These are phyloP conservation scores for Drosophila ficusphila DNA, from an alignment of 1,140 invertebrate species.

Conservation along the genomic window DNA sequence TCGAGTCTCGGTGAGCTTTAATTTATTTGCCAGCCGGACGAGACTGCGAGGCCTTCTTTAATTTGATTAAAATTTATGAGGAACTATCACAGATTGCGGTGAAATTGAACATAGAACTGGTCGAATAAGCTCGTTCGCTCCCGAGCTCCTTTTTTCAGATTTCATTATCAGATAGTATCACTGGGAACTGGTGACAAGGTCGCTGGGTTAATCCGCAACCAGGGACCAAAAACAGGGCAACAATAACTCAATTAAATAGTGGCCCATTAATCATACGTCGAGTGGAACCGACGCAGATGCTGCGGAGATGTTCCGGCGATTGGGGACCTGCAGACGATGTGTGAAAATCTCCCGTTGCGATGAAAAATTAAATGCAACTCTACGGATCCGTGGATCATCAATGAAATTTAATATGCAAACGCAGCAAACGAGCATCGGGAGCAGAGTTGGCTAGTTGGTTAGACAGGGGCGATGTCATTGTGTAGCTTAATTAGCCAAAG, in stretches of 20 bases:
- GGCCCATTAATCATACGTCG: constrained; percentile 74
- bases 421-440: constrained; percentile 20
- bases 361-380: constrained; percentile 82
- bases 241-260: constrained; percentile 78
- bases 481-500: constrained; percentile 79
- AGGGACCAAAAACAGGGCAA: constrained; percentile 28
- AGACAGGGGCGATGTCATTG: constrained; percentile 63
- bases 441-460: not conserved
- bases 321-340: constrained; percentile 51
- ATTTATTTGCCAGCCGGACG: constrained; percentile 61
- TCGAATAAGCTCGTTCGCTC: no score
- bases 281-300: constrained; percentile 37
- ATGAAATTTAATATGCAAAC: constrained; percentile 80
- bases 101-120: not conserved
- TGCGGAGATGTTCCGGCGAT: constrained; percentile 15
- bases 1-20: constrained; percentile 34
- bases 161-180: constrained; percentile 19
- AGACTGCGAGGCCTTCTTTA: constrained; percentile 63
- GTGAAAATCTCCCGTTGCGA: constrained; percentile 80
- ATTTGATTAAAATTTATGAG: constrained; percentile 82
- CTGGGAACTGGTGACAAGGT: constrained; percentile 63
- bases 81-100: constrained; percentile 33
- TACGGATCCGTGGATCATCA: constrained; percentile 77
- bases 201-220: constrained; percentile 69
- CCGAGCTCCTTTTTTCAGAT: no score